Evolutionary conservation across 2,888 invertebrate genomes (phyloP), one percentile per base, ranked within the genome.

Genomic region (Leucoptera coffeella): DNA sequence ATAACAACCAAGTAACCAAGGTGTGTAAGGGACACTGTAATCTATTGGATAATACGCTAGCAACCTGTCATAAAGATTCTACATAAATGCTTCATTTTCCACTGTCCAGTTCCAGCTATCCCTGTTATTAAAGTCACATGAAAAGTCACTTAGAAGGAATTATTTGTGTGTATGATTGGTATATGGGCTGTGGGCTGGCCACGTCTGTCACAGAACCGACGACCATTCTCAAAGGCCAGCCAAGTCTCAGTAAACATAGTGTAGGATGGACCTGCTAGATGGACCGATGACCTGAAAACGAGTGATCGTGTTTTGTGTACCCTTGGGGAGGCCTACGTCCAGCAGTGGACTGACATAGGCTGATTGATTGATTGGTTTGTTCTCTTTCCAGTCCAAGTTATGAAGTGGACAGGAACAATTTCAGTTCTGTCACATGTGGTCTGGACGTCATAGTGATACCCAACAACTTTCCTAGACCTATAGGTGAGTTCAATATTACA

Each of bases 401-500:
- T 29, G 67, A 69, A 29, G 34, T 43, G 1, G 60, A 61, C 15
- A 50, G 38, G 22, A 55, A 67, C 31, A 64, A 64, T 35, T 60
- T 57, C 30, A 67, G 65, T 30, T 67, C 69, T 0, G 47, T 40
- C 4, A 65, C 67, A 0, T 69, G 67, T 11, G 67, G 69, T 0
- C 32, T 34, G 0, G 69, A 69, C 24, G 21, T 47, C 11, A 53
- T 67, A 5, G 39, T 36, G 13, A 50, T 69, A 15, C 67, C 69
- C 0, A 35, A 47, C 0, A 47, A 53, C 3, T 69, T 65, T 26
- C 62, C 65, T 0, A 39, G 67, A 14, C 69, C 67, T 9, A 42
- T 69, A 12, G 61, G 69, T 65, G 31, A 37, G 37, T 35, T 3
- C 4, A 23, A 17, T 22, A n/a, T 11, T 22, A 3, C 10, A 22